Base-by-base conservation (phyloP, 2,113 vertebrate genomes). In the Lagopus leucura region DNA sequence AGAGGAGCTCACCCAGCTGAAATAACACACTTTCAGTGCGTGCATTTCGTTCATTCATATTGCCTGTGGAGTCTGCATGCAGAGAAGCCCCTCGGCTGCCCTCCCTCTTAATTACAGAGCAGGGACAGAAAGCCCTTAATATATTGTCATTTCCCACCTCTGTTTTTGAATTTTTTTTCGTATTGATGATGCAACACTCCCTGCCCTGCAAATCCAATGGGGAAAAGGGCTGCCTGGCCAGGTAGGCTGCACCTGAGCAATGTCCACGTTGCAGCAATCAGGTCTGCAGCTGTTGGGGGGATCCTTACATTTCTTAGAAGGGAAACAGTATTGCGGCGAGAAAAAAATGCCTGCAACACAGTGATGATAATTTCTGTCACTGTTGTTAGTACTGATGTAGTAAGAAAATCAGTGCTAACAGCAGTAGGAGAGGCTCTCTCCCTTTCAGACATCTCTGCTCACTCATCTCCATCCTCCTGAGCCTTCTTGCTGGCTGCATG, bases 371-470 rank as follows among this genome's bases (percentile, higher is more conserved):
- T 10, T 36, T 57, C 42, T 22, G 8, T n/a, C 20, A 6, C 75
- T 79, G 7, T 64, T 71, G 36, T 54, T 72, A 80, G 80, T 2
- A 0, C 32, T 34, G 48, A 27, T 19, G 1, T 34, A 36, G 69
- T 18, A 60, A 60, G 48, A 57, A 75, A 82, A 86, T 79, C 71
- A 60, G 36, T 30, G 80, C 21, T 30, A 12, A 8, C 2, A 69
- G 13, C 38, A 12, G 58, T 38, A 43, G 57, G 86, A 54, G 47
- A 8, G 30, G 66, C 3, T 2, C 3, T 13, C 61, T 47, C n/a
- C 42, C 69, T n/a, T 34, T 32, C 3, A 0, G 36, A 1, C 5
- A 60, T 28, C 43, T 54, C 30, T 1, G 1, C 0, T 16, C 17
- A n/a, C 40, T 75, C 57, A 47, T 30, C 71, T 38, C 71, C 6